Conservation (phyloP, 30 jellyfish, hydroid and myxozoan genomes). For the Cassiopea andromeda region DNA sequence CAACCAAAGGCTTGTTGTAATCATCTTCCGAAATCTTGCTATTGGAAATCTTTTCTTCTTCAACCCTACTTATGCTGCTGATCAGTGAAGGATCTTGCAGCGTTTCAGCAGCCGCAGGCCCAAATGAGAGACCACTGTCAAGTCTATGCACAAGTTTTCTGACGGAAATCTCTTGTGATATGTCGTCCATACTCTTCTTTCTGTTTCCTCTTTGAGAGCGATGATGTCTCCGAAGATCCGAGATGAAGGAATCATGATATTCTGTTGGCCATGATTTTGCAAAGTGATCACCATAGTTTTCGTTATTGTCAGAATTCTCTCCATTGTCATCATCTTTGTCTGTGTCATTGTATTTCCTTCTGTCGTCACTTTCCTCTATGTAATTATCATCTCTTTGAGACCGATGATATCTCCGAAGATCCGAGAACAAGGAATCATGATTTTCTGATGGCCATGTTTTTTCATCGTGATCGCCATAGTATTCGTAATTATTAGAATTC, state of each 20-base stretch:
- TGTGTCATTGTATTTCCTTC: too few species aligned
- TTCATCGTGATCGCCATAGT: slow-evolving; percentile 14
- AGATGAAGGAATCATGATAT: slow-evolving; percentile 19
- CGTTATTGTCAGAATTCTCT: slow-evolving; percentile 16
- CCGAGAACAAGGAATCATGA: slow-evolving; percentile 25
- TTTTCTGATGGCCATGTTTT: slow-evolving; percentile 52
- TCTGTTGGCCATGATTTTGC: slow-evolving; percentile 56
- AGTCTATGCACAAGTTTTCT: slow-evolving; percentile 56
- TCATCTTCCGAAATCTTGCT: slow-evolving; percentile 29
- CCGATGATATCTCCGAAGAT: not conserved
- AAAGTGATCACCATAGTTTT: slow-evolving; percentile 21
- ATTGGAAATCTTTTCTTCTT: slow-evolving; percentile 16
- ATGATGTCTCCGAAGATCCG: slow-evolving; percentile 1
- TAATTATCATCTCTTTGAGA: not conserved
- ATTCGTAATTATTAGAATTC: slow-evolving; percentile 9
- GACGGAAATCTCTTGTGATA: not conserved
- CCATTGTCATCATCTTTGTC: slow-evolving; percentile 10
- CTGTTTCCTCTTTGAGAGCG: not conserved
- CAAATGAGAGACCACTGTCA: slow-evolving; percentile 66
- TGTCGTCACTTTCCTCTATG: too few species aligned
- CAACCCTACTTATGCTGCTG: slow-evolving; percentile 18
- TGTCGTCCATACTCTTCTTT: not conserved
- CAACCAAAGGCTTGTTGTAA: slow-evolving; percentile 34
- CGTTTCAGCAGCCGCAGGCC: slow-evolving; percentile 24
- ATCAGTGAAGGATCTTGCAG: slow-evolving; percentile 24